Conservation (phyloP, 2,113 vertebrate species). For the Danionella cerebrum region DNA sequence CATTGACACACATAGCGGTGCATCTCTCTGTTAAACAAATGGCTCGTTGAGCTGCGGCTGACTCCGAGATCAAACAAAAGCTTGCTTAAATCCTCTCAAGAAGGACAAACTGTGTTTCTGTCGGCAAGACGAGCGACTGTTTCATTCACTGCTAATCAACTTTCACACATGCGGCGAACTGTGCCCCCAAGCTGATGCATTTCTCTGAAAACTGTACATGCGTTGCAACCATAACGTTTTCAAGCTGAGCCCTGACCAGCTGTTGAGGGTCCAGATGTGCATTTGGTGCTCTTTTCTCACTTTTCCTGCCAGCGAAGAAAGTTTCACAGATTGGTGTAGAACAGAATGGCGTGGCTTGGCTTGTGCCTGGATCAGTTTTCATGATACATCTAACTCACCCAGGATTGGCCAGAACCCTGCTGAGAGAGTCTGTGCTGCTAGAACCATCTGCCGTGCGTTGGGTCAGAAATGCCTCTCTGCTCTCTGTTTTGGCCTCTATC, state of each 20-base stretch:
- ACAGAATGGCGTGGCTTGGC: conserved; percentile 2
- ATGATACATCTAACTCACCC: conserved; percentile 11
- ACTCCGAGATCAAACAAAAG: conserved; percentile 43
- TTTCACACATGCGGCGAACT: background rate
- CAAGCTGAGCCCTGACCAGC: background rate
- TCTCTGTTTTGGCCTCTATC: conserved; percentile 3
- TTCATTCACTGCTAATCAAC: conserved; percentile 24
- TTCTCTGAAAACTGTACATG: background rate
- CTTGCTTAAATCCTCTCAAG: conserved; percentile 33
- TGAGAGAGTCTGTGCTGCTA: conserved; percentile 13
- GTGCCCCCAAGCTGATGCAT: background rate
- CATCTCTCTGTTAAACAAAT: conserved; percentile 42
- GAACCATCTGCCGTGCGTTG: conserved; percentile 18
- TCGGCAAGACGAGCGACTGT: conserved; percentile 15
- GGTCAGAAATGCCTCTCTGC: background rate
- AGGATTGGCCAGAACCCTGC: conserved; percentile 21
- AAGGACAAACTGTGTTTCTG: conserved; percentile 25
- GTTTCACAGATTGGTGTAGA: background rate
- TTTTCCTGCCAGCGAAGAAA: conserved; percentile 14
- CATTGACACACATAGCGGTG: conserved; percentile 41
- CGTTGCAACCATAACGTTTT: conserved; percentile 8
- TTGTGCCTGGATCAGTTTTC: conserved; percentile 5
- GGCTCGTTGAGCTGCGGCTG: conserved; percentile 34
- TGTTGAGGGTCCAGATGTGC: conserved; percentile 17
- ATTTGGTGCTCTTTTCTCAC: conserved; percentile 10